Percentiles rank a stretch among this genome's conserved stretches.
Conservation (phyloP, 2,113 vertebrate genomes). For the Lophius piscatorius region DNA sequence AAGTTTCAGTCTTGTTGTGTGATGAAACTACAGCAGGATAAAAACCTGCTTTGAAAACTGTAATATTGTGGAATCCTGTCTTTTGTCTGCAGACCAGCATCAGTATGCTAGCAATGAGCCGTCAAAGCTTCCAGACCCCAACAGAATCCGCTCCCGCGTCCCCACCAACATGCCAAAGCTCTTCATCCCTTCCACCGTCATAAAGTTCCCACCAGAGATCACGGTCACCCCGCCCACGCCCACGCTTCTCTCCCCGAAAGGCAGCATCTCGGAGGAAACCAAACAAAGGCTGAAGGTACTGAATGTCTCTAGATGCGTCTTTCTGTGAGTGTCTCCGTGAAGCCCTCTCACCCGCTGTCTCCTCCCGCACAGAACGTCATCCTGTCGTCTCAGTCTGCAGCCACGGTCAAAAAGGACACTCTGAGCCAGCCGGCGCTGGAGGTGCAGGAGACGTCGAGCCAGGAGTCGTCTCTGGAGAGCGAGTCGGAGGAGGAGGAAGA, state of each 20-base stretch:
- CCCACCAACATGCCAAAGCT: conserved; percentile 96
- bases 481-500: conserved; percentile 91
- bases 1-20: too few relatives aligned
- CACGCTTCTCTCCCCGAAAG: conserved; percentile 96
- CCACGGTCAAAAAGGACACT: conserved; percentile 95
- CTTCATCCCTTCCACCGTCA: conserved; percentile 91
- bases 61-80: background rate
- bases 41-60: too few relatives aligned
- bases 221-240: conserved; percentile 97
- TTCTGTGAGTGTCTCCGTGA: background rate
- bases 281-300: conserved; percentile 96
- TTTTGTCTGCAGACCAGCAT: conserved; percentile 68
- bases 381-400: conserved; percentile 96
- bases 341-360: conserved; percentile 50
- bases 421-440: conserved; percentile 95
- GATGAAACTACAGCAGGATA: too few relatives aligned
- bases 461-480: conserved; percentile 97
- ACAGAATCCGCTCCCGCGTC: conserved; percentile 86
- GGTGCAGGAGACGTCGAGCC: conserved; percentile 96
- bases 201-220: conserved; percentile 98
- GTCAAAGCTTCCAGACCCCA: conserved; percentile 82
- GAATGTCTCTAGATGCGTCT: background rate
- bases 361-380: conserved; percentile 88
- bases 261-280: conserved; percentile 99
- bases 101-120: conserved; percentile 77